Conservation (phyloP, 2,113 vertebrate genomes). For the Corythoichthys intestinalis region DNA sequence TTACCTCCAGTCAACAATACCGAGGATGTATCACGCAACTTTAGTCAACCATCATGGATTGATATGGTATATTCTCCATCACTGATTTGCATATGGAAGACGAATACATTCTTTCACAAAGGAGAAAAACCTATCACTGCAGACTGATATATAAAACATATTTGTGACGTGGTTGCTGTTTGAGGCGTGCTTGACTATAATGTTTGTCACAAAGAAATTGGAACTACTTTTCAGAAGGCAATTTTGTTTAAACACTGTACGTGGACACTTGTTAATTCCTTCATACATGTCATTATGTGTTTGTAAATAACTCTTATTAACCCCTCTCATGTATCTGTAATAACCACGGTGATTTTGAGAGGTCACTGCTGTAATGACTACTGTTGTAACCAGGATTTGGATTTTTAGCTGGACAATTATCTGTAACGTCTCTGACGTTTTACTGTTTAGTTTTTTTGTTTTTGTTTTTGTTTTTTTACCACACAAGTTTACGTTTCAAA, state of each 20-base stretch:
- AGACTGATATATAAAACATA: slow-evolving; percentile 85
- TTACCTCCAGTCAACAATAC: slow-evolving; percentile 77
- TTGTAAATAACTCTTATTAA: slow-evolving; percentile 99
- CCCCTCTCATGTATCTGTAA: slow-evolving; percentile 91
- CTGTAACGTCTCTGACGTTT: slow-evolving; percentile 24
- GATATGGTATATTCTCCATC: slow-evolving; percentile 33
- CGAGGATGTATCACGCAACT: slow-evolving; percentile 49
- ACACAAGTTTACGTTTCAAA: slow-evolving; percentile 37
- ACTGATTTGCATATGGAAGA: slow-evolving; percentile 42
- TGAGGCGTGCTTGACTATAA: slow-evolving; percentile 90
- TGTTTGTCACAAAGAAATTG: slow-evolving; percentile 88
- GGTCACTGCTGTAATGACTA: slow-evolving; percentile 16
- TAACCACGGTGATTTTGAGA: slow-evolving; percentile 82
- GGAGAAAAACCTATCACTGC: slow-evolving; percentile 67
- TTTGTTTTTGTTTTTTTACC: slow-evolving; percentile 10
- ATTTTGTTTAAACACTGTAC: slow-evolving; percentile 90
- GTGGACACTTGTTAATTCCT: slow-evolving; percentile 89
- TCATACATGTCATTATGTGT: slow-evolving; percentile 79
- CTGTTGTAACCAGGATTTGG: slow-evolving; percentile 51
- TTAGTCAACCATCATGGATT: slow-evolving; percentile 46
- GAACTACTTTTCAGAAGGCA: slow-evolving; percentile 81
- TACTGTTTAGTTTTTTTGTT: too few species aligned
- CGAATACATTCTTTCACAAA: slow-evolving; percentile 35
- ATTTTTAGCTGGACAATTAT: slow-evolving; percentile 49
- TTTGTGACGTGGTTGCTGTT: slow-evolving; percentile 88